Base-by-base conservation (phyloP, 2,888 invertebrate species). In the Caenorhabditis sp. region DNA sequence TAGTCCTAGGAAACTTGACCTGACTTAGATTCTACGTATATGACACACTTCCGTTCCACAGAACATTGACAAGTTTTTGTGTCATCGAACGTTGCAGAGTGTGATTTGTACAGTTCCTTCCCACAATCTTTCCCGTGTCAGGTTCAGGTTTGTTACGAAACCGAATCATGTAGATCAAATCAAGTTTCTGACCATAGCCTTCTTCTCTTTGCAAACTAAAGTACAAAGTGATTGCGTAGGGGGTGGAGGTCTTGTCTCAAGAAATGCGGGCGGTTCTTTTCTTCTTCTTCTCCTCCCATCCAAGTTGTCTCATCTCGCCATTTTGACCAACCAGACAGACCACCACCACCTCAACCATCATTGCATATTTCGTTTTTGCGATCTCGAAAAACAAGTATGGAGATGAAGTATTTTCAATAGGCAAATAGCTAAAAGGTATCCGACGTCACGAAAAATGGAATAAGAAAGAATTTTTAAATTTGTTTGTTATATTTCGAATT, bases 211-310 rank as follows among this genome's bases (percentile, higher is more conserved):
- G 38, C 54, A 38, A 24, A 68, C 68, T 68, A 54, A 68, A 68
- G 68, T 68, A 54, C 68, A 68, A 68, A 68, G 68, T 68, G 68
- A 68, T 68, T 68, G 54, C 68, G 68, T 68, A 68, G 68, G 38
- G n/a, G 38, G 38, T 38, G 38, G 68, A 64, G 49, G 49, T 54
- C 54, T 68, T 54, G 54, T 49, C 35, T 22, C 7, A 41, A 69
- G 35, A 54, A 49, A 59, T 31, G 28, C 51, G 73, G 73, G 73
- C 73, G 73, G 61, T 51, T 64, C 47, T 41, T 70, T 14, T 38
- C 38, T 47, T 47, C 47, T 47, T 8, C 12, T 49, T 54, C 26
- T 24, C 26, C 41, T 44, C 26, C 16, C 70, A 44, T 28, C 51
- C 31, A 26, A 31, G 47, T 61, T 61, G 47, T 59, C 12, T 59